These are phyloP conservation scores for Theristus sp. DNA, from an alignment of 2,888 invertebrate species.

Conservation along the genomic window DNA sequence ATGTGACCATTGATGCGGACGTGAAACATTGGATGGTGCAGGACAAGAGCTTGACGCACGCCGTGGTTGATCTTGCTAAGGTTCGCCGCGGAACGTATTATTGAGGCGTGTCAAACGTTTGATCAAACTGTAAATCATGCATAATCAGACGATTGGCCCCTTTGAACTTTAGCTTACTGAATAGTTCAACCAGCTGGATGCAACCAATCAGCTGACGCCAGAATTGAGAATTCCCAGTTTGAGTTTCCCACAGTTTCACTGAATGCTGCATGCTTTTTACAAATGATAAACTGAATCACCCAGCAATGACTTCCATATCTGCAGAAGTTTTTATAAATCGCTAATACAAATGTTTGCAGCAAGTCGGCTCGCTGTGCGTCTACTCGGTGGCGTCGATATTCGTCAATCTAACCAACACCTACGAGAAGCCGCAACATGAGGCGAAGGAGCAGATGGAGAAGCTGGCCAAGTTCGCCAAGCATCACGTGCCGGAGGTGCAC, in stretches of 20 bases:
- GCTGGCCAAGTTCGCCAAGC: slow-evolving; percentile 93
- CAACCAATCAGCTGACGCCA: too few species aligned
- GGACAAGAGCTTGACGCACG: slow-evolving; percentile 57
- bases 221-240: too few species aligned
- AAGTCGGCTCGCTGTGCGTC: slow-evolving; percentile 56
- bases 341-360: too few species aligned
- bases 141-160: too few species aligned
- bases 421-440: slow-evolving; percentile 83
- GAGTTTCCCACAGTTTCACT: too few species aligned
- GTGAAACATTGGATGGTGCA: slow-evolving; percentile 87
- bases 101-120: neutral
- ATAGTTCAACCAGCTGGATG: too few species aligned
- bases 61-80: slow-evolving; percentile 70
- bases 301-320: too few species aligned
- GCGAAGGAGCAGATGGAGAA: slow-evolving; percentile 92
- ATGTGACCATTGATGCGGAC: slow-evolving; percentile 87
- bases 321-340: too few species aligned
- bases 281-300: too few species aligned
- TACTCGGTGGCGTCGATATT: slow-evolving; percentile 83
- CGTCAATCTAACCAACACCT: slow-evolving; percentile 88
- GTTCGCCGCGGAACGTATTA: slow-evolving; percentile 16
- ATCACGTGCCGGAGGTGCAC: slow-evolving; percentile 72
- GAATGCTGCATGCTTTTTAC: too few species aligned
- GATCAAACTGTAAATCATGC: too few species aligned
- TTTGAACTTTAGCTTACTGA: neutral